Evolutionary conservation across 2,113 vertebrate genomes (phyloP).

Genomic region (Chloropsis cyanopogon): DNA sequence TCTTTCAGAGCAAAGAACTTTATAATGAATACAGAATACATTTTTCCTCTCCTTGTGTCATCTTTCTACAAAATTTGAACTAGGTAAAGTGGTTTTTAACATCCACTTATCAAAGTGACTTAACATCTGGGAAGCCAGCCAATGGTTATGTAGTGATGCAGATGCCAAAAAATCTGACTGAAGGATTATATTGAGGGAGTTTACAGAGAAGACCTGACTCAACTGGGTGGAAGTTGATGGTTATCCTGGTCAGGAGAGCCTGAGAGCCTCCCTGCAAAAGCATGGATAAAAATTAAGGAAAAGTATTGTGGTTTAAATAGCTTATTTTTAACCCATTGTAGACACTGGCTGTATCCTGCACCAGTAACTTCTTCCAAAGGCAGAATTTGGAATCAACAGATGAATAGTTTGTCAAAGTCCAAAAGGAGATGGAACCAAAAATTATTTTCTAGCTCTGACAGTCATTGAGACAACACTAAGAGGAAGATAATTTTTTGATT

Average conservation of each 20-base stretch:
- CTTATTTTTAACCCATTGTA: background rate
- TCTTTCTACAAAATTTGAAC: conserved; percentile 46
- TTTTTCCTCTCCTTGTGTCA: conserved; percentile 51
- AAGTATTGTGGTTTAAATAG: background rate
- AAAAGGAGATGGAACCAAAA: background rate
- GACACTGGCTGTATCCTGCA: background rate
- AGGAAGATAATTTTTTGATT: background rate
- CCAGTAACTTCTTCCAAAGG: background rate
- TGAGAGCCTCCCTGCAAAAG: background rate
- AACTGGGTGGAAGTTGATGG: background rate
- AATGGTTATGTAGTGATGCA: conserved; percentile 44
- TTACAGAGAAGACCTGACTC: conserved; percentile 22
- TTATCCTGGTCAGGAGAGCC: background rate
- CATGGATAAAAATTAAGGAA: background rate
- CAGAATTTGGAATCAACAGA: background rate
- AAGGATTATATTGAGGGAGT: conserved; percentile 41
- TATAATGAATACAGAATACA: conserved; percentile 48
- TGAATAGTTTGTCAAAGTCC: background rate
- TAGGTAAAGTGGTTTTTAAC: conserved; percentile 58
- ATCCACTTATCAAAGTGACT: conserved; percentile 68
- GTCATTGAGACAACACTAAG: background rate
- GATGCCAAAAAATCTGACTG: conserved; percentile 51
- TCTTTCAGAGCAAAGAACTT: conserved; percentile 47
- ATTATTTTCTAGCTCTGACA: background rate
- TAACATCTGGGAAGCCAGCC: conserved; percentile 54